Evolutionary conservation across 2,888 invertebrate species (phyloP), one percentile per base, ranked within the genome.

Genomic region (Alsophila aescularia): DNA sequence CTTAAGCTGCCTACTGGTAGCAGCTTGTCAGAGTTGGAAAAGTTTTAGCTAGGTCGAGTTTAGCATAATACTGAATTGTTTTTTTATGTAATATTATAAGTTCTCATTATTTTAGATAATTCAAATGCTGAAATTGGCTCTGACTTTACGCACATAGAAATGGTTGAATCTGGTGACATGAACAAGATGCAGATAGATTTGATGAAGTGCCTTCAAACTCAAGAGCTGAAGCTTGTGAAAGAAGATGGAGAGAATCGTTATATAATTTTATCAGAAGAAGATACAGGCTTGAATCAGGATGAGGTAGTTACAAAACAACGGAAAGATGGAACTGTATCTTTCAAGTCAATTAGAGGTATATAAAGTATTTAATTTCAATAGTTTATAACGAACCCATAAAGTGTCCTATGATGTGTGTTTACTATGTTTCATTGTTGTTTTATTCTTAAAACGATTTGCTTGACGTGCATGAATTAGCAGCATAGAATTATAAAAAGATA

Each of bases 241-340:
- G 69, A 56, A 41, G 55, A 81, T 65, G 82, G 79, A 0, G 76
- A 79, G 12, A 79, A 75, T 36, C 75, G 79, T 34, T 90, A 85
- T 62, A 73, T 89, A 40, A 78, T 90, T 37, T 66, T 90, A 14
- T 72, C 79, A 0, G 72, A 80, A 24, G 78, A 81, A 1, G 72
- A 73, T 3, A 42, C 70, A 0, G 64, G 72, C 14, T 45, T 82
- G 14, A 75, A 68, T 16, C 59, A 60, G 2, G 69, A 69, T 36
- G 68, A 82, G 32, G 73, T 90, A 34, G 81, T 90, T 4, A 85
- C 87, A 0, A 90, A 85, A 63, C 88, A 89, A 64, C 87, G 88
- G 54, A 75, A 78, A 67, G 88, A 90, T 80, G 90, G 89, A 1
- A 88, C 89, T 60, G 83, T 91, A 64, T 87, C 88, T 15, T 67